These are phyloP conservation scores for Hirudinaria manillensis DNA, from an alignment of 2,888 invertebrate species.

Conservation along the genomic window DNA sequence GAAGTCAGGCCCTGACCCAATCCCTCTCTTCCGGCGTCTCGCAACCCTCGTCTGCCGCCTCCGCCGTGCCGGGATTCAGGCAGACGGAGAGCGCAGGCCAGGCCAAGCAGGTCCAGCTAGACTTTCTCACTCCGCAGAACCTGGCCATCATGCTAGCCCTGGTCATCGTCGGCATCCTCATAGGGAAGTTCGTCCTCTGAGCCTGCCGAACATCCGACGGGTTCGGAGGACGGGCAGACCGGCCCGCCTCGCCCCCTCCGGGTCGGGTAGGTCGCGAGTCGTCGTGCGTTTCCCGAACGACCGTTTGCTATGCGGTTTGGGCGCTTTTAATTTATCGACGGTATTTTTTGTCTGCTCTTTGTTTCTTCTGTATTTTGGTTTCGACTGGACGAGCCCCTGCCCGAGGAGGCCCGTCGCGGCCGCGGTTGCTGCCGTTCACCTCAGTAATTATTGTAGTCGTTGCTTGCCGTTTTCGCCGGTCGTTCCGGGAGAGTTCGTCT, in stretches of 20 bases:
- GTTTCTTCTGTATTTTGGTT: too few relatives aligned
- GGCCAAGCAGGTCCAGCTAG: not conserved
- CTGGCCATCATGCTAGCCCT: slow-evolving; percentile 1
- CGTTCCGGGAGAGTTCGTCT: too few relatives aligned
- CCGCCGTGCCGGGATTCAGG: not conserved
- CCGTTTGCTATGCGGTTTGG: too few relatives aligned
- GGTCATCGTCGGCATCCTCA: slow-evolving; percentile 13
- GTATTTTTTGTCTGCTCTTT: too few relatives aligned
- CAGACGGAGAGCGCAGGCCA: not conserved
- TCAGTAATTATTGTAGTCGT: too few relatives aligned
- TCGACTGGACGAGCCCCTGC: too few relatives aligned
- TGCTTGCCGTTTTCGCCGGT: too few relatives aligned
- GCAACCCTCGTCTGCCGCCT: not conserved
- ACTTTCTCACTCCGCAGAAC: not conserved
- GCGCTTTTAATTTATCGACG: too few relatives aligned
- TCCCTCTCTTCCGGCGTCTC: not conserved
- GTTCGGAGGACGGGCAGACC: not conserved
- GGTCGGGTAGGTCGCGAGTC: too few relatives aligned
- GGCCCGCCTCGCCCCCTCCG: not conserved
- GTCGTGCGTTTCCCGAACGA: too few relatives aligned
- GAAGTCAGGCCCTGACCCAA: not conserved
- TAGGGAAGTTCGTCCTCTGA: slow-evolving; percentile 17
- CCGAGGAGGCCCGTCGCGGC: too few relatives aligned
- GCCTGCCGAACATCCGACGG: not conserved
- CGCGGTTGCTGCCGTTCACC: too few relatives aligned